Evolutionary conservation across 2,797 vertebrate genomes (phyloP).

Genomic region (Pogonophryne albipinna): DNA sequence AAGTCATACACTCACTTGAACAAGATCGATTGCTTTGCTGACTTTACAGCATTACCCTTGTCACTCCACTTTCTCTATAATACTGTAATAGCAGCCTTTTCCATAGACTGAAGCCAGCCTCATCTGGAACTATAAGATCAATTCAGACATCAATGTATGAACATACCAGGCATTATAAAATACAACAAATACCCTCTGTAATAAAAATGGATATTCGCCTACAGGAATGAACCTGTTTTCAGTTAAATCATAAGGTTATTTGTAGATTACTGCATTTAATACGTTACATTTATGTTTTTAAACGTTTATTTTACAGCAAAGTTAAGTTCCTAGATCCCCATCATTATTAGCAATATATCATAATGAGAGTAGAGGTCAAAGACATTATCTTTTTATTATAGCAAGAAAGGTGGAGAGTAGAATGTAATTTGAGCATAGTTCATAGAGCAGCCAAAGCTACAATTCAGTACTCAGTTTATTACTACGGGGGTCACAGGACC

Average conservation of each 20-base stretch:
- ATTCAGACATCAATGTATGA: slow-evolving; percentile 26
- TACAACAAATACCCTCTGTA: neutral
- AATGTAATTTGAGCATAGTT: slow-evolving; percentile 54
- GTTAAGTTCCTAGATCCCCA: slow-evolving; percentile 16
- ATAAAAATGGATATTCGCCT: slow-evolving; percentile 9
- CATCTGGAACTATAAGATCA: slow-evolving; percentile 24
- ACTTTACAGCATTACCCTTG: neutral
- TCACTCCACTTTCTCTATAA: slow-evolving; percentile 17
- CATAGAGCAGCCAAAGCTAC: slow-evolving; percentile 48
- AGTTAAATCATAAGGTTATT: neutral
- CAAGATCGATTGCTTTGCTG: slow-evolving; percentile 7
- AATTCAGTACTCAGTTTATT: slow-evolving; percentile 56
- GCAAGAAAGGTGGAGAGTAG: slow-evolving; percentile 30
- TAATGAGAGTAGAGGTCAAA: slow-evolving; percentile 52
- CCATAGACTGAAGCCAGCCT: slow-evolving; percentile 3
- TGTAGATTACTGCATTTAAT: neutral
- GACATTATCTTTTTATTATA: slow-evolving; percentile 35
- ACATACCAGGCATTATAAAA: neutral
- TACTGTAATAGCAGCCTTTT: slow-evolving; percentile 20
- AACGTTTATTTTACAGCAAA: neutral
- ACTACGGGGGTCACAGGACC: slow-evolving; percentile 35
- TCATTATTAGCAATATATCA: slow-evolving; percentile 20
- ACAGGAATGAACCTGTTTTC: slow-evolving; percentile 12
- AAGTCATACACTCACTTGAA: slow-evolving; percentile 5
- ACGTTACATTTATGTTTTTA: slow-evolving; percentile 1